phyloP scores from a whole-genome alignment of 2,113 vertebrate species.

The Tragelaphus scriptus region DNA sequence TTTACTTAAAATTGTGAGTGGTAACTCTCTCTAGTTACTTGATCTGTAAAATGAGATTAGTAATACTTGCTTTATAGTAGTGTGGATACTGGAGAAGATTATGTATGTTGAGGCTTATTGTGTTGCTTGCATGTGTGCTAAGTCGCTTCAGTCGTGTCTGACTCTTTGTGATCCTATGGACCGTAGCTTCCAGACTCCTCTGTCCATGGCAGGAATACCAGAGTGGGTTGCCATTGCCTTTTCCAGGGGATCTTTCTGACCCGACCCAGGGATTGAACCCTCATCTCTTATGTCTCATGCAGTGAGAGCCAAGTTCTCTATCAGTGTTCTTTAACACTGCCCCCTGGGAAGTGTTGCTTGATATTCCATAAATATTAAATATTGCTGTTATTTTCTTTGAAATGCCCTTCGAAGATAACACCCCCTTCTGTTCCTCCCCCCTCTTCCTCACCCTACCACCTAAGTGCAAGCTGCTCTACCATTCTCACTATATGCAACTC shows the following conservation, averaged over 20 bases:
- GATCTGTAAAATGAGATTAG: not conserved
- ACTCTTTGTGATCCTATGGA: not conserved
- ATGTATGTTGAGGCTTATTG: not conserved
- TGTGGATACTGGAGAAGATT: not conserved
- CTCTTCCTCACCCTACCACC: fast-evolving
- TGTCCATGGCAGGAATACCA: not conserved
- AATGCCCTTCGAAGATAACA: not conserved
- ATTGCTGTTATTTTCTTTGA: not conserved
- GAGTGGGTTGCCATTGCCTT: not conserved
- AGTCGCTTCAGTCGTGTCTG: not conserved
- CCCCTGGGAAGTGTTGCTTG: not conserved
- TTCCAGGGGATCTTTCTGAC: not conserved
- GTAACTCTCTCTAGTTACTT: not conserved
- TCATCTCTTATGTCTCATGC: not conserved
- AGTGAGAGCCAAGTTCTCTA: not conserved
- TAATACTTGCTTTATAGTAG: not conserved
- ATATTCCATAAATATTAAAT: not conserved
- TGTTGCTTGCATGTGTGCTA: not conserved
- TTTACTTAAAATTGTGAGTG: not conserved
- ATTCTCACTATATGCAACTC: not conserved
- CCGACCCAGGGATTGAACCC: not conserved
- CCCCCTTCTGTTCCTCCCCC: not conserved
- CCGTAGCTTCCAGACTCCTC: not conserved
- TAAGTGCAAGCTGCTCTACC: not conserved
- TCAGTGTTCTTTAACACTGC: not conserved